Base-by-base conservation (phyloP, 2,113 vertebrate genomes). In the Gadus chalcogrammus region DNA sequence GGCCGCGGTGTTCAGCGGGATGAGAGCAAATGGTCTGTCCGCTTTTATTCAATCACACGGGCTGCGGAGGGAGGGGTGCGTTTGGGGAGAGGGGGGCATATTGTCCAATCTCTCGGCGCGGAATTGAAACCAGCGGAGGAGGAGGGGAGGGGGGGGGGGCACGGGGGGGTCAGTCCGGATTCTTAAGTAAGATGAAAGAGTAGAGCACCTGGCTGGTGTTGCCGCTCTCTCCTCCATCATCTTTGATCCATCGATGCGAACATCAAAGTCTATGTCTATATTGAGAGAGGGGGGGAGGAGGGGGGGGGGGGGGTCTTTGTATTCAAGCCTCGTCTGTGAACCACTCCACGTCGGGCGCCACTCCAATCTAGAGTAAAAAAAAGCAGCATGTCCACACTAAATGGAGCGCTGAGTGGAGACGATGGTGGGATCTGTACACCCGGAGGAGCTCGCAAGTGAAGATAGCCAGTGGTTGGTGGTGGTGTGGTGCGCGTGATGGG, bases 241-340 rank as follows among this genome's bases (percentile, higher is more conserved):
- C 85, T 90, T 89, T 90, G 87, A 90, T 90, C 88, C 76, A 2
- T 77, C 3, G 72, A 83, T 77, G 75, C 72, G 68, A 78, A 85
- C 85, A 90, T 89, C 87, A 89, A 90, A 90, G 85, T 35, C 74
- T 76, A 55, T 55, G 3, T 35, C 31, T 35, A 35, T 35, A 35
- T 35, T 35, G 12, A 13, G 38, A 42, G 38, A 11, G 11, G 38
- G 38, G 38, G 11, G 11, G 38, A 4, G 38, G 11, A 11, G 55
- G 55, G 55, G 55, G 55, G 6, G 82, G 69, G 61, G 77, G 78
- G 82, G 65, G 67, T 82, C 78, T 87, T 78, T 84, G 83, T 86
- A 77, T 59, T 82, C 78, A 75, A 78, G 64, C 66, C 72, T 75
- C 68, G 77, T 64, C 69, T 65, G 64, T 17, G 11, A 83, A 81